Evolutionary conservation across 2,113 vertebrate genomes (phyloP).

Genomic region (Marcusenius ussheri): DNA sequence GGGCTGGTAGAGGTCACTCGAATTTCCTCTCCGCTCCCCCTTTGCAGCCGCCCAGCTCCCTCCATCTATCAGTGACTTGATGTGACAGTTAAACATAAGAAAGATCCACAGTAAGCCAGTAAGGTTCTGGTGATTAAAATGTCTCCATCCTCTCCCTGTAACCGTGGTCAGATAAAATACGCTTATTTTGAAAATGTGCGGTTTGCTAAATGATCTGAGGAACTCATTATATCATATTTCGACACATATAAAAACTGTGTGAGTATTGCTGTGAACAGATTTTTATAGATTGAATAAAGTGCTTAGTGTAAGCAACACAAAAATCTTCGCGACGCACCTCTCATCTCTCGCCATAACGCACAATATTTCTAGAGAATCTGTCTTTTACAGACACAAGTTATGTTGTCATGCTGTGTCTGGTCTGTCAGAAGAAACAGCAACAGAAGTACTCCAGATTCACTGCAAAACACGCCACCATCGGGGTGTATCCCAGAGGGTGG

Average conservation of each 20-base stretch:
- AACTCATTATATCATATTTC: background rate
- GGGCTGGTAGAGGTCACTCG: slow-evolving; percentile 26
- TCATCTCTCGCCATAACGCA: background rate
- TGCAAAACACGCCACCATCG: background rate
- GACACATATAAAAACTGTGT: background rate
- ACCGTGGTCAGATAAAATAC: background rate
- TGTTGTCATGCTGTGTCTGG: background rate
- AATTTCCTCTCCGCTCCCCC: background rate
- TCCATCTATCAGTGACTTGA: slow-evolving; percentile 15
- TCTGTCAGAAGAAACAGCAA: background rate
- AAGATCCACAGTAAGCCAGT: background rate
- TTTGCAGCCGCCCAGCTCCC: slow-evolving; percentile 3
- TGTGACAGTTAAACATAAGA: background rate
- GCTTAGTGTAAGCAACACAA: background rate
- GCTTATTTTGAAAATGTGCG: background rate
- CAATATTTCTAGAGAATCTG: background rate
- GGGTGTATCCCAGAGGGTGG: background rate
- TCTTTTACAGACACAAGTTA: background rate
- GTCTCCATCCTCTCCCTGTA: background rate
- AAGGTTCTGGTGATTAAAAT: background rate
- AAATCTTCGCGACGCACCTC: background rate
- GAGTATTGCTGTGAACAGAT: background rate
- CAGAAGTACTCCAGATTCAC: background rate
- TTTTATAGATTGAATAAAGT: background rate
- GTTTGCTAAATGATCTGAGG: background rate